Base-by-base conservation (phyloP, 2,888 invertebrate species). In the Oscheius myriophilus region DNA sequence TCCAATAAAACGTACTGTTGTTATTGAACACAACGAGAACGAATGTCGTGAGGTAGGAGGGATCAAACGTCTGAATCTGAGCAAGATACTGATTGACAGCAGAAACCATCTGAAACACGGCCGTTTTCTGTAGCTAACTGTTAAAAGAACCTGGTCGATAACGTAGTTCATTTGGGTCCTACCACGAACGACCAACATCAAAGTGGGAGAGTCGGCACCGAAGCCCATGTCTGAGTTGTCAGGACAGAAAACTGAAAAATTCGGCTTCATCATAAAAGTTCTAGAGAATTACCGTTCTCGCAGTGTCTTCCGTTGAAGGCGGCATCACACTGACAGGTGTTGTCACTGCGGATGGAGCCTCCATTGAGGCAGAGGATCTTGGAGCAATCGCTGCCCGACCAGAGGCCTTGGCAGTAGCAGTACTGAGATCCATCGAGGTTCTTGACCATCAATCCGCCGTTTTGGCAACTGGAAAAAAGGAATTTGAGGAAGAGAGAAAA, bases 11-110 rank as follows among this genome's bases (percentile, higher is more conserved):
- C 72, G 70, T 26, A 81, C 81, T 52, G 45, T 79, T 70, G 63
- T 78, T 75, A 68, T 80, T 79, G 71, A 81, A 82, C n/a, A 78
- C 53, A 43, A 82, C 79, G 33, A 79, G 69, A 42, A 71, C 73
- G 65, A 75, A 81, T 39, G 67, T 72, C 21, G 57, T 55, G 42
- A 81, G 57, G 62, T 82, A 82, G 14, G 65, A 67, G 11, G 79
- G 68, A 42, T 80, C 81, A 61, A 75, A 75, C 14, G 33, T 33
- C 25, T 67, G 26, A 9, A 77, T 51, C 23, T 65, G 25, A n/a
- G 69, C 53, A 12, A 76, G 58, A 18, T 74, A 67, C 11, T 59
- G 16, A 6, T 39, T 21, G 11, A 65, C 59, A 7, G 76, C 55
- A 3, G 70, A 21, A 12, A 62, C 66, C 16, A 67, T 18, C 70